Base-by-base conservation (phyloP, 1,140 invertebrate genomes). In the Heliothis subflexa region DNA sequence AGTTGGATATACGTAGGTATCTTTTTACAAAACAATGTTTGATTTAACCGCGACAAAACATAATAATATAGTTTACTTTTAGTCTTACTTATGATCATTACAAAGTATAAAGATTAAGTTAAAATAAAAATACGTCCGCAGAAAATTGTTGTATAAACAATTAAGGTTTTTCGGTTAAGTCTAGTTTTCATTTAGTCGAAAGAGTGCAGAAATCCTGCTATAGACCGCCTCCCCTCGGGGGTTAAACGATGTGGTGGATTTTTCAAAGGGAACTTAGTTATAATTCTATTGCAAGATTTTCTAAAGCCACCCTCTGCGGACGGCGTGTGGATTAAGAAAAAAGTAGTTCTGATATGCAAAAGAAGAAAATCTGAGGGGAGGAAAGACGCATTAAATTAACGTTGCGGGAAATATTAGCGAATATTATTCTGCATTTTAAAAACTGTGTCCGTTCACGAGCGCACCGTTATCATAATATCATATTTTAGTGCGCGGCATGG, bases 211-310 rank as follows among this genome's bases (percentile, higher is more conserved):
- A 47, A 49, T 14, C 49, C 64, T 49, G 45, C 18, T 28, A 16
- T 13, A 25, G 66, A 52, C 47, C 40, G 62, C 40, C 55, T 12
- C 61, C 21, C 47, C 11, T 18, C 18, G 47, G 21, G 62, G 45
- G 21, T 12, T 70, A 52, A 70, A 52, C 47, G 47, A 52, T 25
- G 66, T 25, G 18, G 66, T n/a, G 7, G 47, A 12, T 70, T 70
- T 70, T 52, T 70, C 64, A 70, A 70, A 70, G 16, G 47, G 47
- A 52, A 70, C 21, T 25, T 14, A 52, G 18, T 50, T 70, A 50
- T 70, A 70, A 52, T 52, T 70, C 13, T 52, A 70, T 70, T 70
- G 21, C 18, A 4, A 70, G 47, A 5, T 52, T 70, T 70, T 52
- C 66, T 52, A 50, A 70, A 28, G 47, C 47, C 18, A 50, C 45